phyloP scores from a whole-genome alignment of 2,888 invertebrate genomes.

The Augochlorella aurata region DNA sequence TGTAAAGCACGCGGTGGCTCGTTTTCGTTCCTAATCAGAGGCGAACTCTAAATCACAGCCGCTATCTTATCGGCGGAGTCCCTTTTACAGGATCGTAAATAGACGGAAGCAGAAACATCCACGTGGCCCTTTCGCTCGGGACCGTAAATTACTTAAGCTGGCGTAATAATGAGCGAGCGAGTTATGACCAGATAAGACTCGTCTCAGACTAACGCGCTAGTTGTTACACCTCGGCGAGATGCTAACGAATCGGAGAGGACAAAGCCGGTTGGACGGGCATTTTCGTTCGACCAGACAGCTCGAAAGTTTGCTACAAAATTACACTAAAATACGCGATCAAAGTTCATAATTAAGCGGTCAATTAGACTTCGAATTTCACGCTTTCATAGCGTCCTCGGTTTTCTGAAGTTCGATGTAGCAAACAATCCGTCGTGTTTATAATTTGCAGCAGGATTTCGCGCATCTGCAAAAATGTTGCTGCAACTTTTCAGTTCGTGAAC shows the following conservation, averaged over 20 bases:
- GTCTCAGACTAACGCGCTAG: background rate
- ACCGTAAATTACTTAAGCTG: conserved; percentile 43
- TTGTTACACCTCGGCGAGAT: conserved; percentile 19
- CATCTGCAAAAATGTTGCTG: too few species aligned
- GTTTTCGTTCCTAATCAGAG: conserved; percentile 28
- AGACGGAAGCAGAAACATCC: conserved; percentile 30
- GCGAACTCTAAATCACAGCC: conserved; percentile 48
- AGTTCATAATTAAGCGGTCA: too few species aligned
- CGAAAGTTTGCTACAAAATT: background rate
- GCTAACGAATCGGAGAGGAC: conserved; percentile 12
- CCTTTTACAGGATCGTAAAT: conserved; percentile 54
- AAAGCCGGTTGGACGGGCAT: background rate
- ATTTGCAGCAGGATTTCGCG: too few species aligned
- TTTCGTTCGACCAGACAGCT: background rate
- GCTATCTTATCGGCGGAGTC: conserved; percentile 44
- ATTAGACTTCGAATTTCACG: too few species aligned
- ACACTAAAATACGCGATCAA: too few species aligned
- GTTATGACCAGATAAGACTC: conserved; percentile 44
- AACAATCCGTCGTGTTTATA: too few species aligned
- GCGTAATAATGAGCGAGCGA: conserved; percentile 46
- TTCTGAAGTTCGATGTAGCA: too few species aligned
- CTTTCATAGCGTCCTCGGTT: too few species aligned
- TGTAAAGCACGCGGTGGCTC: background rate
- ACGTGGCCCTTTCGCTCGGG: conserved; percentile 23
- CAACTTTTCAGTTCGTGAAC: too few species aligned